phyloP scores from a whole-genome alignment of 2,888 invertebrate species.

The Coleophora deauratella region DNA sequence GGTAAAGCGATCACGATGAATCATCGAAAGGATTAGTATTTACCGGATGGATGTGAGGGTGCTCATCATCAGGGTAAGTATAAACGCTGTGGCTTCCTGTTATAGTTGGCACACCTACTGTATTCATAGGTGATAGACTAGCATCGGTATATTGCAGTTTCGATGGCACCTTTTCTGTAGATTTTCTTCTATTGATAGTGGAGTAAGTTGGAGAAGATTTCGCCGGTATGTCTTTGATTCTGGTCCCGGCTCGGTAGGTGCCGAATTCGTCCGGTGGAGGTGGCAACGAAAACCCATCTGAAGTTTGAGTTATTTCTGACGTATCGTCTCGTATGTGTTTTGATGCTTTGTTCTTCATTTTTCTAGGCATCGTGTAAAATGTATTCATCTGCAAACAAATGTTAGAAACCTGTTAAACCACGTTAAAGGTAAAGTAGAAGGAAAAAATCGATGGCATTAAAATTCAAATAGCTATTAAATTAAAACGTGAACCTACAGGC shows the following conservation, averaged over 20 bases:
- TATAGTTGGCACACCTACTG: constrained; percentile 53
- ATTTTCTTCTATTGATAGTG: constrained; percentile 44
- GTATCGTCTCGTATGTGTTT: constrained; percentile 57
- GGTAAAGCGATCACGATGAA: constrained; percentile 26
- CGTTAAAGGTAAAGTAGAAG: too few relatives aligned
- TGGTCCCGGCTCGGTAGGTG: constrained; percentile 50
- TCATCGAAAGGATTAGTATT: constrained; percentile 62
- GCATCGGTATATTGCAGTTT: constrained; percentile 40
- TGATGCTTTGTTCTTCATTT: constrained; percentile 47
- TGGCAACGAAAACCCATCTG: constrained; percentile 60
- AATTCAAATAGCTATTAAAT: too few relatives aligned
- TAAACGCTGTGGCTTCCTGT: constrained; percentile 46
- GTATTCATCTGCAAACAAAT: constrained; percentile 53
- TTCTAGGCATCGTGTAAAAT: constrained; percentile 65
- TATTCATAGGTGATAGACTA: constrained; percentile 50
- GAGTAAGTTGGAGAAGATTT: constrained; percentile 52
- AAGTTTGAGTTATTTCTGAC: constrained; percentile 59
- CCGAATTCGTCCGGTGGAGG: constrained; percentile 66
- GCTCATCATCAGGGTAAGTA: constrained; percentile 54
- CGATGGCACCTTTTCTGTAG: constrained; percentile 33
- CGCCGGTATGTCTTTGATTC: constrained; percentile 50
- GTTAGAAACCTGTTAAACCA: not conserved
- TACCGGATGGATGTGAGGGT: constrained; percentile 48
- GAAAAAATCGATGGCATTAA: too few relatives aligned
- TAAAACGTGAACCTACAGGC: constrained; percentile 48